Base-by-base conservation (phyloP, 1,140 invertebrate genomes). In the Lordiphosa clarofinis region DNA sequence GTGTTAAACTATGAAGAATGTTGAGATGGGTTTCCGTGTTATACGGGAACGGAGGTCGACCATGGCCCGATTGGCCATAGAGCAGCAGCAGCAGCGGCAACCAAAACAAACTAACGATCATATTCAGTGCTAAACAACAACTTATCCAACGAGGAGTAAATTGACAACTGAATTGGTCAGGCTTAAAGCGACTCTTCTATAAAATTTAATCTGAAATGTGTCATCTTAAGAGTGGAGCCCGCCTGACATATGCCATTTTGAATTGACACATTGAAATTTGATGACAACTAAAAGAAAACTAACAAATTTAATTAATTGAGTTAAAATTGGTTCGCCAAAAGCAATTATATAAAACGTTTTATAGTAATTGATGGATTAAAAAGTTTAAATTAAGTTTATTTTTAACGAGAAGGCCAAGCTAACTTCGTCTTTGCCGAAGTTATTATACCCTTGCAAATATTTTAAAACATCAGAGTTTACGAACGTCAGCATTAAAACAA, bases 251-350 rank as follows among this genome's bases (percentile, higher is more conserved):
- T 33, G 35, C 33, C 11, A 55, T 43, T 31, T n/a, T 44, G 24
- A 36, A 57, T 59, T 53, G 38, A 28, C 9, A 8, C 24, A 24
- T 10, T 49, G 24, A 7, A 13, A 31, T 48, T 21, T 54, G n/a
- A 54, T 37, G 7, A 31, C 0, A 8, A 5, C 6, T 24, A 0
- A 4, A 24, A 3, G 4, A 24, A 24, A 24, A 24, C 5, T 24
- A 24, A 24, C 21, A 24, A 24, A 24, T 24, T 24, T 1, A 24
- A 24, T 24, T 5, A 5, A 24, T 24, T 19, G 3, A 19, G 3
- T 19, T 19, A 19, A 0, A 24, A 24, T 24, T 24, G 4, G 21
- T 5, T 24, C 6, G 5, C 21, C 21, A 24, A 2, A 24, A 24
- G 21, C 4, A 24, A 24, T 24, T 3, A 5, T 5, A 5, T 5